Percentiles rank a stretch among this genome's conserved stretches.
These are phyloP conservation scores for Drosophila kikkawai DNA, from an alignment of 1,140 invertebrate genomes.

Conservation along the genomic window DNA sequence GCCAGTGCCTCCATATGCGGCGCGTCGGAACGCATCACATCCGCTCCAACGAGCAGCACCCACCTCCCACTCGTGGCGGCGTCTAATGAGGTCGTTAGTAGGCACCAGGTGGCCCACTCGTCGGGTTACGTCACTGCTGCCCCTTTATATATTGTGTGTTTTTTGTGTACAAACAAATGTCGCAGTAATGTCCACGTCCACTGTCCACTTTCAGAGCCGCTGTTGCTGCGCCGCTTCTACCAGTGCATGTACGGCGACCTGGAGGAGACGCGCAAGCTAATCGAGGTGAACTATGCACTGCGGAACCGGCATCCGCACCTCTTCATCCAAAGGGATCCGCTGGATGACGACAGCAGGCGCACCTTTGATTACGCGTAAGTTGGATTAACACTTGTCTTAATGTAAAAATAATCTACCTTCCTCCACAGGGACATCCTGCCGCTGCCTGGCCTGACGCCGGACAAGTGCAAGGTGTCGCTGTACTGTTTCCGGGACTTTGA, in stretches of 20 bases:
- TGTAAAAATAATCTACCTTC: not conserved
- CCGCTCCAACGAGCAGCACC: constrained; percentile 20
- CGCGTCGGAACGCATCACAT: constrained; percentile 5
- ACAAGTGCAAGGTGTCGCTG: constrained; percentile 87
- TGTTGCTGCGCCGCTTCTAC: constrained; percentile 77
- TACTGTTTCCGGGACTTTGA: constrained; percentile 88
- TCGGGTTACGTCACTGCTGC: constrained; percentile 55
- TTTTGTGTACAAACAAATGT: constrained; percentile 27
- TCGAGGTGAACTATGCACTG: constrained; percentile 89
- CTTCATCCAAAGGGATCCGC: constrained; percentile 88
- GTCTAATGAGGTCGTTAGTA: constrained; percentile 74
- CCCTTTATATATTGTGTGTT: not conserved
- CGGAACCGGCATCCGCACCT: constrained; percentile 88
- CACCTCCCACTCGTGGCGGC: not conserved
- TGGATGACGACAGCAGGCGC: constrained; percentile 67
- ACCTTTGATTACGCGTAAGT: constrained; percentile 78
- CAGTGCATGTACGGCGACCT: constrained; percentile 86
- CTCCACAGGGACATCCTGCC: constrained; percentile 88
- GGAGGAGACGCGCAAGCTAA: constrained; percentile 87
- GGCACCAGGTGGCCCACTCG: constrained; percentile 30
- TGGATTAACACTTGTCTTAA: too few relatives aligned
- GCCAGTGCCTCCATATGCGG: not conserved
- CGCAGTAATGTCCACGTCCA: constrained; percentile 4
- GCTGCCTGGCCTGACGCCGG: constrained; percentile 86
- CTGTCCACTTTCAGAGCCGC: constrained; percentile 51